Percentiles rank a stretch among this genome's conserved stretches.
Conservation (phyloP, 2,113 vertebrate genomes). For the Nibea coibor region DNA sequence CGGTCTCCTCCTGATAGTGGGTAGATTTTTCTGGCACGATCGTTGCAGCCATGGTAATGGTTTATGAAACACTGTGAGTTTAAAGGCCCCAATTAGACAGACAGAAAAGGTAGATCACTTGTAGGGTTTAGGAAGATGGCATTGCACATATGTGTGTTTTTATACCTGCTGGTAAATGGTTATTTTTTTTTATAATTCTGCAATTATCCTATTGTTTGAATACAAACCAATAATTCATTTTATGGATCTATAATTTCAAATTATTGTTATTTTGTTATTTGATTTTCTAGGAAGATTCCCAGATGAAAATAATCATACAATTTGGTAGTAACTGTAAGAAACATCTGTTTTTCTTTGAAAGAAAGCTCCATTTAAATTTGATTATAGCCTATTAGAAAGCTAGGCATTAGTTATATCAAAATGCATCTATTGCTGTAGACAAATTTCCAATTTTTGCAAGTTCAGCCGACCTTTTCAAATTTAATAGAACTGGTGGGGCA, state of each 20-base stretch:
- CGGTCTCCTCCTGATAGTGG: slow-evolving; percentile 2
- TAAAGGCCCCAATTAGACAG: slow-evolving; percentile 40
- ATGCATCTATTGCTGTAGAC: too few relatives aligned
- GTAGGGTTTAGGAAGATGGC: not conserved
- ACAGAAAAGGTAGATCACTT: slow-evolving; percentile 23
- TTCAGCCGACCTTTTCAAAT: too few relatives aligned
- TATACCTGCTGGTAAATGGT: not conserved
- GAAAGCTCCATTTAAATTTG: too few relatives aligned
- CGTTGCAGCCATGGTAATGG: slow-evolving; percentile 18
- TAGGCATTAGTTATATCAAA: too few relatives aligned
- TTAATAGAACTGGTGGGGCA: too few relatives aligned
- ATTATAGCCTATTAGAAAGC: too few relatives aligned
- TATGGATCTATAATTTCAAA: not conserved
- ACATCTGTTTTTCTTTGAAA: too few relatives aligned
- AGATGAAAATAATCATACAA: not conserved
- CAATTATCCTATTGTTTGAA: not conserved
- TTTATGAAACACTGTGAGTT: slow-evolving; percentile 37
- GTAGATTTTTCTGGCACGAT: slow-evolving; percentile 25
- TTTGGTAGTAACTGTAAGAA: too few relatives aligned
- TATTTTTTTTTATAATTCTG: not conserved
- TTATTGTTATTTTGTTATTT: not conserved
- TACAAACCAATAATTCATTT: not conserved
- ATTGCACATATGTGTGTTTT: not conserved
- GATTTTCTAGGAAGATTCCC: not conserved
- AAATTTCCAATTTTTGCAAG: too few relatives aligned